Percentiles rank a stretch among this genome's conserved stretches.
phyloP scores from a whole-genome alignment of 2,113 vertebrate species.

The Labrus mixtus region DNA sequence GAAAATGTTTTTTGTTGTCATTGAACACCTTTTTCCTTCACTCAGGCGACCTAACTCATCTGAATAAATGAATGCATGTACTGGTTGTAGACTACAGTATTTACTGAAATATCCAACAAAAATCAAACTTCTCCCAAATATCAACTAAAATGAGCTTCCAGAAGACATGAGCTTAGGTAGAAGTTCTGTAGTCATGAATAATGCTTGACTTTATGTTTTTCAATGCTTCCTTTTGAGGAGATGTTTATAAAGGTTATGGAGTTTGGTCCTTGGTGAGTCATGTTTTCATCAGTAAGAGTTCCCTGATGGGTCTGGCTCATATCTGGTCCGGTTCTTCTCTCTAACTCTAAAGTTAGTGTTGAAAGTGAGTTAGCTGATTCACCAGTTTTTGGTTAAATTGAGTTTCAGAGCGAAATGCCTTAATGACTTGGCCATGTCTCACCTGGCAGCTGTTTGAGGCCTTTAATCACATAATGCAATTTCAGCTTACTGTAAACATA shows the following conservation, averaged over 20 bases:
- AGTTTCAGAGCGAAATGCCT: constrained; percentile 44
- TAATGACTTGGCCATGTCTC: constrained; percentile 61
- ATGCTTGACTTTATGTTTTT: background rate
- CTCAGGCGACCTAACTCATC: too few species aligned
- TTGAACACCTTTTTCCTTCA: too few species aligned
- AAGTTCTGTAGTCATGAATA: background rate
- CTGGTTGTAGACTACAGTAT: too few species aligned
- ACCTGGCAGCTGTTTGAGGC: constrained; percentile 43
- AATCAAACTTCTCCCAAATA: too few species aligned
- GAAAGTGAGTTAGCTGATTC: constrained; percentile 54
- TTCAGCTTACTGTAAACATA: constrained; percentile 40
- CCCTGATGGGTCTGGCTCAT: background rate
- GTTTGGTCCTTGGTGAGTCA: background rate
- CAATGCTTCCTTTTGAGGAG: background rate
- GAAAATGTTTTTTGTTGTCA: too few species aligned
- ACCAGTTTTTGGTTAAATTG: constrained; percentile 47
- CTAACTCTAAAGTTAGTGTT: constrained; percentile 19
- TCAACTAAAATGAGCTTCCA: background rate
- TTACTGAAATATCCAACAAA: too few species aligned
- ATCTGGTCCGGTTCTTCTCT: constrained; percentile 24
- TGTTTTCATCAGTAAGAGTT: background rate
- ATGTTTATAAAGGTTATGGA: background rate
- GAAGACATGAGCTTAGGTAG: background rate
- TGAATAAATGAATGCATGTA: too few species aligned
- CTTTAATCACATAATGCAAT: constrained; percentile 44